phyloP scores from a whole-genome alignment of 2,797 vertebrate genomes.

The Sternotherus odoratus region DNA sequence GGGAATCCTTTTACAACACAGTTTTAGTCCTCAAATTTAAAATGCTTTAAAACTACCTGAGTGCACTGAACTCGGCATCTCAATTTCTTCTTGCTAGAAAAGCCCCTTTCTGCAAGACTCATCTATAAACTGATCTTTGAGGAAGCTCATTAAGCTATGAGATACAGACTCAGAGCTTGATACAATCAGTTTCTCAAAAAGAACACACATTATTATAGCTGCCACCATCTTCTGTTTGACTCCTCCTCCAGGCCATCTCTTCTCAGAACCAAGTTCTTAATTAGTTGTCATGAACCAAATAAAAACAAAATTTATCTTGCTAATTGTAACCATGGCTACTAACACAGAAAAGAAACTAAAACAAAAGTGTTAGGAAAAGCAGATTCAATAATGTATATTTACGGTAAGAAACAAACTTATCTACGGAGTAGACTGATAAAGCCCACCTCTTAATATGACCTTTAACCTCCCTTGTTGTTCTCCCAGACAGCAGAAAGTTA shows the following conservation, averaged over 20 bases:
- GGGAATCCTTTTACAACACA: neutral
- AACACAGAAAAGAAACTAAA: neutral
- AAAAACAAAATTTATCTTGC: neutral
- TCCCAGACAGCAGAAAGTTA: slow-evolving; percentile 2
- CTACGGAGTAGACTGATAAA: neutral
- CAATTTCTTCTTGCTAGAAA: fast-evolving
- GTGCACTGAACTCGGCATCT: fast-evolving
- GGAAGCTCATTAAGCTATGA: fast-evolving
- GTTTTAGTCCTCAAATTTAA: neutral
- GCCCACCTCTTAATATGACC: neutral
- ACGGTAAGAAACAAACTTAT: neutral
- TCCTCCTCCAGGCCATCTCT: neutral
- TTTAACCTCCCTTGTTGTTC: neutral
- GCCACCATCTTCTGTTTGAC: neutral
- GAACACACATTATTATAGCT: neutral
- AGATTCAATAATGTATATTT: fast-evolving
- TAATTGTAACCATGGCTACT: neutral
- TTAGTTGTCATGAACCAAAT: neutral
- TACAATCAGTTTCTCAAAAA: neutral
- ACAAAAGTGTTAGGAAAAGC: neutral
- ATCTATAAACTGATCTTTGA: neutral
- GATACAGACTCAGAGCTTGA: neutral
- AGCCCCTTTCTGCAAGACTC: neutral
- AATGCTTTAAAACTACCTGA: too few relatives aligned
- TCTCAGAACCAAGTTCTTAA: neutral